A percentile compares a stretch with the other conserved stretches of the same genome.
phyloP scores from a whole-genome alignment of 2,113 vertebrate species.

The Pterocles gutturalis region DNA sequence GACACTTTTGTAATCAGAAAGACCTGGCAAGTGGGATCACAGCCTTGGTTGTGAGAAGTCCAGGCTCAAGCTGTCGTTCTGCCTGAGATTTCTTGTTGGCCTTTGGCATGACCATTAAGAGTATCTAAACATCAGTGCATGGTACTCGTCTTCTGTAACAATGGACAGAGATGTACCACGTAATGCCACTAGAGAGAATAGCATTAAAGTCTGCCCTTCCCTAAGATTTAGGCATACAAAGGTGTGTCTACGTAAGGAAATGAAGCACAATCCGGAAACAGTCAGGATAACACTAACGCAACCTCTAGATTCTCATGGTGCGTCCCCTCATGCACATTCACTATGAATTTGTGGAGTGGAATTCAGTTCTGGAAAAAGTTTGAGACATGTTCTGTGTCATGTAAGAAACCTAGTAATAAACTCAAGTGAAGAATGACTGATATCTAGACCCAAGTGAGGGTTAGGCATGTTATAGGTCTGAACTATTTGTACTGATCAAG shows the following conservation, averaged over 20 bases:
- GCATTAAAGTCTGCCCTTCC: not conserved
- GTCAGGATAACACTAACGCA: not conserved
- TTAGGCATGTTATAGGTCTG: not conserved
- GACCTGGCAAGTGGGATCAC: not conserved
- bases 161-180: not conserved
- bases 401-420: not conserved
- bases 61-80: not conserved
- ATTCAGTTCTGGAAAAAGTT: not conserved
- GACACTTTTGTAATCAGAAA: not conserved
- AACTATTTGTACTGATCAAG: not conserved
- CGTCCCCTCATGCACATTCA: rapidly evolving
- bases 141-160: not conserved
- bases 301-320: not conserved
- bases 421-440: not conserved
- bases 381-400: not conserved
- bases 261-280: not conserved
- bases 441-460: not conserved
- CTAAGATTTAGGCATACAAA: not conserved
- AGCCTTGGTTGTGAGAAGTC: not conserved
- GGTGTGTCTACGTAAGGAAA: not conserved
- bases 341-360: not conserved
- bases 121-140: not conserved
- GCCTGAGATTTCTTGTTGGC: not conserved
- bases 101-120: not conserved
- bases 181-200: not conserved